Base-by-base conservation (phyloP, 2,888 invertebrate genomes). In the Tiliacea aurago region DNA sequence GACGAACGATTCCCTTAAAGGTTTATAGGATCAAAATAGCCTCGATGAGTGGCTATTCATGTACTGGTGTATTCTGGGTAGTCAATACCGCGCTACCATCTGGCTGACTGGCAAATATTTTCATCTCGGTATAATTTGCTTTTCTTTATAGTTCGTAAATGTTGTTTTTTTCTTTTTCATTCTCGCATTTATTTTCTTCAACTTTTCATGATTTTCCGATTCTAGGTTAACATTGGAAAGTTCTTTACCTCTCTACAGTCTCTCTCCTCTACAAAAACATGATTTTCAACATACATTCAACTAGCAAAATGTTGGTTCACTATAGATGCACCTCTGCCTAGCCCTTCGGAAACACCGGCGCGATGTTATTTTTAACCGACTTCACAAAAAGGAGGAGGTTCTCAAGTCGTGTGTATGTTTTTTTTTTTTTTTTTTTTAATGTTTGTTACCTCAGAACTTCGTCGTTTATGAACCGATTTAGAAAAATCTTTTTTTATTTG, bases 1-100 rank as follows among this genome's bases (percentile, higher is more conserved):
- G 23, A 43, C 1, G 9, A 49, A 58, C 33, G 49, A 73, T 43
- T 23, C 58, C 23, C 10, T 43, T 49, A 59, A 55, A 43, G 33
- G 13, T 33, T 43, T 58, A 47, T 33, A 49, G 41, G 49, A 73
- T 43, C 4, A 59, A 72, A 70, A 33, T 43, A 53, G 1, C 33
- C 28, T 68, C 9, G 0, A n/a, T 3, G 3, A 6, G n/a, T 4
- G 49, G n/a, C 28, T 53, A 0, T 45, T 33, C 33, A 53, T 23
- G 33, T 53, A 13, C 5, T 10, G 2, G 1, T 18, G 43, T 11
- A 66, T 49, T 11, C 2, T 28, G 10, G 9, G 18, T 45, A 11
- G 3, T 43, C 23, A 6, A 20, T 47, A 5, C 9, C 9, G 1
- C 9, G 1, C 10, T 10, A 9, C 3, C 15, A 13, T 45, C 13